Conservation (phyloP, 2,797 vertebrate genomes). For the Paramormyrops hopkinsi region DNA sequence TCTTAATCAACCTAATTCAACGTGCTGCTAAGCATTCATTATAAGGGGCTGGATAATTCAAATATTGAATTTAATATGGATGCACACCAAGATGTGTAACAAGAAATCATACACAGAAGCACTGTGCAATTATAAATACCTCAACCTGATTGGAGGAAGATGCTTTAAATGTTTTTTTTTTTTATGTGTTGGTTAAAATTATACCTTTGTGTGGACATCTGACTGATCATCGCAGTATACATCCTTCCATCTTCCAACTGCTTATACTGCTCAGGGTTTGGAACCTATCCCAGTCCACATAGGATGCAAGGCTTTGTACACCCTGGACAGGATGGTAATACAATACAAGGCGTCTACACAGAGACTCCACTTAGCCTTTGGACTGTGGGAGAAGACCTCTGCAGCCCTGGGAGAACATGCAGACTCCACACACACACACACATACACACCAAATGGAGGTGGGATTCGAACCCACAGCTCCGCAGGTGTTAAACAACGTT, state of each 20-base stretch:
- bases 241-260: not conserved
- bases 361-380: not conserved
- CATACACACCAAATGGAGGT: not conserved
- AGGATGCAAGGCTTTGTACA: not conserved
- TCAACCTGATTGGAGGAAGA: not conserved
- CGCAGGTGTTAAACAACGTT: not conserved
- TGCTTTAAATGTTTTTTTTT: not conserved
- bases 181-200: not conserved
- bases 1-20: not conserved
- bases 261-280: not conserved
- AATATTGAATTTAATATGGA: not conserved
- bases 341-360: not conserved
- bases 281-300: not conserved
- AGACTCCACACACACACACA: not conserved
- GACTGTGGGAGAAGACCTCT: not conserved
- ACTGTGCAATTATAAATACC: not conserved
- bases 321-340: not conserved
- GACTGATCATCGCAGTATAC: not conserved
- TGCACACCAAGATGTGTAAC: not conserved
- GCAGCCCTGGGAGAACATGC: not conserved
- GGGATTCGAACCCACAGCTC: not conserved
- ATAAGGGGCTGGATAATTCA: not conserved
- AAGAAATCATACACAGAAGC: not conserved
- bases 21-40: not conserved
- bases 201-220: not conserved